Conservation (phyloP, 2,888 invertebrate genomes). For the Drosophila limbata region DNA sequence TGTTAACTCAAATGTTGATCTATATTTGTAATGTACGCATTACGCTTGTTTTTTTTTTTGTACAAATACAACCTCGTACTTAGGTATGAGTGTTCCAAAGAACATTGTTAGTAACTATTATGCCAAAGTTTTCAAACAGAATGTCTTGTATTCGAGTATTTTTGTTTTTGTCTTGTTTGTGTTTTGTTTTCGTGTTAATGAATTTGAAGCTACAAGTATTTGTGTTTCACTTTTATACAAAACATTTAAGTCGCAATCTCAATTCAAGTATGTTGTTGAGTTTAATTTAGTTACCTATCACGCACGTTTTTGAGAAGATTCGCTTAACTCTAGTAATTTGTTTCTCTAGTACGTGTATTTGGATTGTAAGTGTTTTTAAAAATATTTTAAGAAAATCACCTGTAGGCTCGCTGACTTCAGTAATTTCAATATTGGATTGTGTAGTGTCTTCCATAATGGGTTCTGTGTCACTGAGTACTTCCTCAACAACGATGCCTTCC, state of each 20-base stretch:
- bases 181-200: conserved; percentile 48
- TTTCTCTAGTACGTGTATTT: conserved; percentile 22
- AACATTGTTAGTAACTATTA: conserved; percentile 58
- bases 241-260: conserved; percentile 33
- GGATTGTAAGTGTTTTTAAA: conserved; percentile 17
- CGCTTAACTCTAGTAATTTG: conserved; percentile 13
- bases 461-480: conserved; percentile 84
- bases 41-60: conserved; percentile 25
- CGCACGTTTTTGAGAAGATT: conserved; percentile 13
- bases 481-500: conserved; percentile 84
- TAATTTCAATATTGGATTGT: conserved; percentile 82
- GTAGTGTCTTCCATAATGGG: conserved; percentile 69
- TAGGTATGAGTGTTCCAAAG: conserved; percentile 32
- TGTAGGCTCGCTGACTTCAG: conserved; percentile 83
- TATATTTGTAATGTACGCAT: conserved; percentile 39
- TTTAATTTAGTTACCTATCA: conserved; percentile 27
- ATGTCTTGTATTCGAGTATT: conserved; percentile 32
- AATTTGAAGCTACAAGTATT: conserved; percentile 29
- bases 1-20: conserved; percentile 48
- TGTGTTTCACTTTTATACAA: conserved; percentile 25
- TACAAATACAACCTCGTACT: conserved; percentile 44
- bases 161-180: conserved; percentile 29
- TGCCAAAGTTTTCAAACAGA: conserved; percentile 39
- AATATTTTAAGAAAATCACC: conserved; percentile 76
- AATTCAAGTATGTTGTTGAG: conserved; percentile 25